Evolutionary conservation across 2,797 vertebrate species (phyloP), one percentile per base, ranked within the genome.

Genomic region (Sardinella longiceps): DNA sequence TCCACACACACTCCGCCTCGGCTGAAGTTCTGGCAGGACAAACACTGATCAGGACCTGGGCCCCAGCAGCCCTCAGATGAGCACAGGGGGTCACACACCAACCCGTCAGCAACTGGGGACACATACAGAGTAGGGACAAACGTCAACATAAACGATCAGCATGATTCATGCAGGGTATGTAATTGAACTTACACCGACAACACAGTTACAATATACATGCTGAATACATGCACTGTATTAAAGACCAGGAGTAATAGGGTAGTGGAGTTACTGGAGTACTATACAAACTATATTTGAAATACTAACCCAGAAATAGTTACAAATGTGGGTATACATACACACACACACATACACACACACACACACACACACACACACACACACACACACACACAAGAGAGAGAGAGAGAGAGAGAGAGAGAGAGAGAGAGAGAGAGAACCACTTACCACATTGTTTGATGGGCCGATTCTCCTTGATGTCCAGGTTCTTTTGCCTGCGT

Each of bases 31-130:
- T 89, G 94, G 83, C 98, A 99, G 77, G 96, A 95, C 30, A 98
- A 89, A 86, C 98, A 99, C 91, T 98, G 97, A 63, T 95, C 85
- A 0, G 97, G 96, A 4, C 96, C 97, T 0, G 96, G 96, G 5
- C 96, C 98, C 97, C 98, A 99, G 88, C 98, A 99, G 39, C 98
- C 98, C 28, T 96, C 92, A 30, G 92, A 88, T 1, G 97, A 97
- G 91, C 98, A 99, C 63, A 98, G 92, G 0, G 94, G 92, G 91
- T 99, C 96, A 81, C 98, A 99, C 53, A 95, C 92, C 74, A 95
- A 95, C 25, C 95, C 96, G 0, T 96, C 96, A 6, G 85, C 88
- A 80, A 89, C 97, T 96, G 84, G 2, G 87, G 12, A 87, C 28
- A 84, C 33, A 37, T 0, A n/a, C n/a, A n/a, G n/a, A n/a, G n/a